A percentile compares a stretch with the other conserved stretches of the same genome.
These are phyloP conservation scores for Microctenopoma stevenorrisi DNA, from an alignment of 2,797 vertebrate species.

Conservation along the genomic window DNA sequence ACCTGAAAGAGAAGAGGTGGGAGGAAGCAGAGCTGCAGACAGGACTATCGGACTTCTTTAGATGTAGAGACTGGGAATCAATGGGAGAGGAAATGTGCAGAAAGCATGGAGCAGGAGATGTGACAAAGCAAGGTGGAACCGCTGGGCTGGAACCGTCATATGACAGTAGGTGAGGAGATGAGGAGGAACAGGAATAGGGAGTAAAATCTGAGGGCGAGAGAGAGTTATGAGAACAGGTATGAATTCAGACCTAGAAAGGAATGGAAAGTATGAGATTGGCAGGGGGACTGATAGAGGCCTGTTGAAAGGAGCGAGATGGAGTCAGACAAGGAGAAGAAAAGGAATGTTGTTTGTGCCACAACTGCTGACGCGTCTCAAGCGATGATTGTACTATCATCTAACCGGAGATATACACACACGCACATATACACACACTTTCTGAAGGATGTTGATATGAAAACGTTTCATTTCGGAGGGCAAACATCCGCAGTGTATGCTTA, in stretches of 20 bases:
- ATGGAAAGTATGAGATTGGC: constrained; percentile 63
- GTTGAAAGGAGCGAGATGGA: constrained; percentile 71
- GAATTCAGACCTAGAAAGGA: constrained; percentile 54
- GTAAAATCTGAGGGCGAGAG: constrained; percentile 50
- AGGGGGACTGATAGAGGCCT: constrained; percentile 61
- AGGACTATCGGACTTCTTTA: constrained; percentile 54
- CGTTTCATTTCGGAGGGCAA: constrained; percentile 62
- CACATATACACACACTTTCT: constrained; percentile 24
- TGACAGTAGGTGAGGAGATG: constrained; percentile 75
- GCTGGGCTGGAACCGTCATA: constrained; percentile 65
- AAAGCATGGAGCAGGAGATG: constrained; percentile 58
- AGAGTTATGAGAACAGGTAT: constrained; percentile 50
- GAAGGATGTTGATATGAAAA: constrained; percentile 64
- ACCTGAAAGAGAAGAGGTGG: constrained; percentile 55
- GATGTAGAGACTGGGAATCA: constrained; percentile 66
- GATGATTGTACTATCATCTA: constrained; percentile 72
- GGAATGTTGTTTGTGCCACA: constrained; percentile 70
- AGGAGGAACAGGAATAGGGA: constrained; percentile 65
- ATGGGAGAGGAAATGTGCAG: constrained; percentile 71
- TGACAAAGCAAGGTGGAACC: constrained; percentile 66
- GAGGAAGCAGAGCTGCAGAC: constrained; percentile 54
- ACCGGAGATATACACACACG: constrained; percentile 51
- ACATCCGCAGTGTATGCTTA: constrained; percentile 57
- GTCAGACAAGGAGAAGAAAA: constrained; percentile 72
- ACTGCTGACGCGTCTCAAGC: constrained; percentile 68